These are phyloP conservation scores for Antennarius maculatus DNA, from an alignment of 2,797 vertebrate species.

Conservation along the genomic window DNA sequence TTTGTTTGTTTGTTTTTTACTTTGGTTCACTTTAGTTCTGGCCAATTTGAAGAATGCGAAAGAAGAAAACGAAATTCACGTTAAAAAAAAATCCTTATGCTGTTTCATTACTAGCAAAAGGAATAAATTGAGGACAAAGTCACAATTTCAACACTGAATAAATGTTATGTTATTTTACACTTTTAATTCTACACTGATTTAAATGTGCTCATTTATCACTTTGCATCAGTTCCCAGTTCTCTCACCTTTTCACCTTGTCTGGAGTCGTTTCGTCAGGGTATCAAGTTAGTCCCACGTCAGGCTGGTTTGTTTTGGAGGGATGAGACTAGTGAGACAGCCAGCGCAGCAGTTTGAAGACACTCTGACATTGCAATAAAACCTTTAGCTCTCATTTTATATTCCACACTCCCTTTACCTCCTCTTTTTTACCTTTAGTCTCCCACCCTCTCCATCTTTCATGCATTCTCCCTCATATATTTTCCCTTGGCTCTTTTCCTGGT, in stretches of 20 bases:
- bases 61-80: no score
- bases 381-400: conserved; percentile 17
- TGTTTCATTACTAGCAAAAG: no score
- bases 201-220: conserved; percentile 39
- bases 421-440: conserved; percentile 43
- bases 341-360: conserved; percentile 60
- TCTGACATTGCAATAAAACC: conserved; percentile 55
- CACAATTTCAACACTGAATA: background rate
- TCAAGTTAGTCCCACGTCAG: conserved; percentile 41
- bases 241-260: conserved; percentile 58
- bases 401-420: conserved; percentile 26
- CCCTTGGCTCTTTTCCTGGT: background rate
- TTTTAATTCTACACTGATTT: conserved; percentile 47
- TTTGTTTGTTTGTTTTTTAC: no score
- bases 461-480: conserved; percentile 9
- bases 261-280: conserved; percentile 39
- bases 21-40: no score
- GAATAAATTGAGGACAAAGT: background rate
- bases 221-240: conserved; percentile 24
- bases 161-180: conserved; percentile 8
- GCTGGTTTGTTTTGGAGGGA: conserved; percentile 49
- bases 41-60: no score
- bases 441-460: conserved; percentile 3
- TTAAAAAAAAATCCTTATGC: no score
- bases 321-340: conserved; percentile 57